Evolutionary conservation across 1,140 invertebrate genomes (phyloP).

Genomic region (Dolichoris vasculosae): DNA sequence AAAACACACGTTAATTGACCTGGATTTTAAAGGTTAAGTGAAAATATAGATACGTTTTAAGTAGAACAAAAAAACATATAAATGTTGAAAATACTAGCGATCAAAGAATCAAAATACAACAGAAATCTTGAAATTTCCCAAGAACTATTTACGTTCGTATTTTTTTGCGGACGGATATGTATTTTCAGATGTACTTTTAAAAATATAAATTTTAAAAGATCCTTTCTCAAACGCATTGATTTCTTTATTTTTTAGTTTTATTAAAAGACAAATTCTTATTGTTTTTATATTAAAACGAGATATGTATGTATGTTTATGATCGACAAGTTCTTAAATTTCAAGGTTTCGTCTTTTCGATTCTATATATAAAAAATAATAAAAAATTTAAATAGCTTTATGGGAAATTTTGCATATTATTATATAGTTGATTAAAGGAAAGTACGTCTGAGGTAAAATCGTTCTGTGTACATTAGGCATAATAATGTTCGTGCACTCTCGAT

Average conservation of each 20-base stretch:
- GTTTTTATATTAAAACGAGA: conserved; percentile 45
- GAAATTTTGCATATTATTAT: conserved; percentile 46
- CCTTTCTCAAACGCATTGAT: conserved; percentile 16
- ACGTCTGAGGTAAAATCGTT: conserved; percentile 30
- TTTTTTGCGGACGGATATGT: conserved; percentile 24
- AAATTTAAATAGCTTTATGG: conserved; percentile 39
- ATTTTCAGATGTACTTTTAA: conserved; percentile 37
- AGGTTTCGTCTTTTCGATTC: conserved; percentile 44
- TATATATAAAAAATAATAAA: conserved; percentile 34
- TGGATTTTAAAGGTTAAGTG: conserved; percentile 59
- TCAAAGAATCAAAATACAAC: conserved; percentile 53
- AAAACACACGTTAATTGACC: conserved; percentile 62
- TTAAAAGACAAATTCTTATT: conserved; percentile 50
- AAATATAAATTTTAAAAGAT: conserved; percentile 38
- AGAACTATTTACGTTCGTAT: not conserved
- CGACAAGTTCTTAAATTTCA: conserved; percentile 47
- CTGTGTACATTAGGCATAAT: conserved; percentile 39
- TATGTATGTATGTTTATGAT: conserved; percentile 12
- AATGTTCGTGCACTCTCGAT: conserved; percentile 40
- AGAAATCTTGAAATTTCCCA: conserved; percentile 52
- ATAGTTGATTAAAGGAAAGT: conserved; percentile 39
- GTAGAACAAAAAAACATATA: conserved; percentile 53
- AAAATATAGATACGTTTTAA: conserved; percentile 61
- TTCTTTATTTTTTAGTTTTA: conserved; percentile 46
- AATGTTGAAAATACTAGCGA: conserved; percentile 49